phyloP scores from a whole-genome alignment of 1,140 invertebrate genomes.

The Drosophila repleta region DNA sequence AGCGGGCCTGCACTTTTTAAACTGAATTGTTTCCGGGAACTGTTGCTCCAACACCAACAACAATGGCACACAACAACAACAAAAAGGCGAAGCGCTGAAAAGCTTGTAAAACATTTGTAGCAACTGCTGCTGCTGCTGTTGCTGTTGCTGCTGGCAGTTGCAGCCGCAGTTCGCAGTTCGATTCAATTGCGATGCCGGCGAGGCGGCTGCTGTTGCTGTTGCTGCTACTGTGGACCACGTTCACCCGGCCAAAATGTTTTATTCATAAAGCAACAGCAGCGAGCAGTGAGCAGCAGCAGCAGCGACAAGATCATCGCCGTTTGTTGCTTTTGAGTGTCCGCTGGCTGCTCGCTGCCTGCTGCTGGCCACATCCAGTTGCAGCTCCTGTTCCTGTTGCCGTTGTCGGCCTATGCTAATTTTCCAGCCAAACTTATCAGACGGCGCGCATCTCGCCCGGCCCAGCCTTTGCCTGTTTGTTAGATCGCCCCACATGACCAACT shows the following conservation, averaged over 20 bases:
- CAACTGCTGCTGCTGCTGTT: slow-evolving; percentile 57
- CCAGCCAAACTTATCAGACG: slow-evolving; percentile 73
- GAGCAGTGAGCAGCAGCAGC: slow-evolving; percentile 35
- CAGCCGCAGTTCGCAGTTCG: slow-evolving; percentile 15
- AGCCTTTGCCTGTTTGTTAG: slow-evolving; percentile 65
- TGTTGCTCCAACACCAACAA: slow-evolving; percentile 60
- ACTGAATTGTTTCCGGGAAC: slow-evolving; percentile 82
- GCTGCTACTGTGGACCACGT: slow-evolving; percentile 65
- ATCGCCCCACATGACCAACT: slow-evolving; percentile 55
- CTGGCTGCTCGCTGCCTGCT: slow-evolving; percentile 31
- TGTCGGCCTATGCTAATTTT: slow-evolving; percentile 73
- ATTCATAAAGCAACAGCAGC: slow-evolving; percentile 67
- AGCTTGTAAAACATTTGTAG: slow-evolving; percentile 83
- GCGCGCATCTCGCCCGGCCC: slow-evolving; percentile 73
- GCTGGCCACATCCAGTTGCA: slow-evolving; percentile 19
- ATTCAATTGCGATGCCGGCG: slow-evolving; percentile 45
- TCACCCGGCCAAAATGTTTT: slow-evolving; percentile 73
- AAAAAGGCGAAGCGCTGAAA: slow-evolving; percentile 70
- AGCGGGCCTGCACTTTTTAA: slow-evolving; percentile 51
- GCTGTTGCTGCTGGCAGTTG: slow-evolving; percentile 32
- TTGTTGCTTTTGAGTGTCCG: slow-evolving; percentile 44
- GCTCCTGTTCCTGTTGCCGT: slow-evolving; percentile 23
- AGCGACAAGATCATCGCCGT: slow-evolving; percentile 76
- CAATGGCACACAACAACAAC: slow-evolving; percentile 64
- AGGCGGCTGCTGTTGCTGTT: slow-evolving; percentile 59